Evolutionary conservation across 2,888 invertebrate genomes (phyloP).

Genomic region (Aelia acuminata): DNA sequence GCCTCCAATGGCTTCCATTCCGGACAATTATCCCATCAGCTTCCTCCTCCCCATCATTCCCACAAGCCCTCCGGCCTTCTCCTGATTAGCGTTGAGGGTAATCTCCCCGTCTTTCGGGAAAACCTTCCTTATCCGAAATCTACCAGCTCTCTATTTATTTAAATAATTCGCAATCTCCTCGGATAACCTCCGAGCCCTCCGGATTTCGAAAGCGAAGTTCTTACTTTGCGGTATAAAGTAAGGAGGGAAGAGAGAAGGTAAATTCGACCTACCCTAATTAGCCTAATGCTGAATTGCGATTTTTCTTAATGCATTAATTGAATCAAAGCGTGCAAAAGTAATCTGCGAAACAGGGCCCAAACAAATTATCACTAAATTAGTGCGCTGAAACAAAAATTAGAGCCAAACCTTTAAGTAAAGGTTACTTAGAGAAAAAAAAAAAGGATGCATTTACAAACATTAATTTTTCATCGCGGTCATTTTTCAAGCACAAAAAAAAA

Average conservation of each 20-base stretch:
- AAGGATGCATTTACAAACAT: no score
- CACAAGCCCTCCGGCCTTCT: conserved; percentile 19
- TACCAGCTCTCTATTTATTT: conserved; percentile 37
- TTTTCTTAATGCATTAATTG: background rate
- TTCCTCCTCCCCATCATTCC: conserved; percentile 42
- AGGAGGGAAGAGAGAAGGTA: background rate
- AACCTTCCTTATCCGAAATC: conserved; percentile 38
- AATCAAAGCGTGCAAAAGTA: background rate
- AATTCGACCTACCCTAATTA: background rate
- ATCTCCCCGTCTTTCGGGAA: conserved; percentile 23
- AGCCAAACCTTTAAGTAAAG: no score
- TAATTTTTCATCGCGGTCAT: no score
- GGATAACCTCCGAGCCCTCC: background rate
- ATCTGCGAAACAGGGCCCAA: background rate
- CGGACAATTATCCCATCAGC: conserved; percentile 56
- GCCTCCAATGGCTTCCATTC: conserved; percentile 53
- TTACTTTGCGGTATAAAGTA: background rate
- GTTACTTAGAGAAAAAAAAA: no score
- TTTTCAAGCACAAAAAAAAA: no score
- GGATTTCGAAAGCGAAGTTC: conserved; percentile 15
- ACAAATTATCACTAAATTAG: no score
- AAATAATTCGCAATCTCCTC: conserved; percentile 19
- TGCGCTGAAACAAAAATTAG: no score
- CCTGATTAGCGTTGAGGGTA: conserved; percentile 12
- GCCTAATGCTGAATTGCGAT: background rate